Evolutionary conservation across 2,888 invertebrate genomes (phyloP).

Genomic region (Panorpa germanica): DNA sequence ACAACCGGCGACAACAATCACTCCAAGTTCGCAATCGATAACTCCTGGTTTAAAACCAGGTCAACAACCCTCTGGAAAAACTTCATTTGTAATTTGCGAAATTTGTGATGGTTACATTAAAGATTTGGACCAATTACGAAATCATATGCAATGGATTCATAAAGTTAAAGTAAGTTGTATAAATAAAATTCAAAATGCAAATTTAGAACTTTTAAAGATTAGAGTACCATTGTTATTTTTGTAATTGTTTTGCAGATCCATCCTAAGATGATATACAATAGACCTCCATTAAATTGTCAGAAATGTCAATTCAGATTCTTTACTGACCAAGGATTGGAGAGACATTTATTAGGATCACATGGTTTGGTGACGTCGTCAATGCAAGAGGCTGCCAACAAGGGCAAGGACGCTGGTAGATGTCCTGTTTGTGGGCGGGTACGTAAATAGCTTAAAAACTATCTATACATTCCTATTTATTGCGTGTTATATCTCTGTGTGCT

Average conservation of each 20-base stretch:
- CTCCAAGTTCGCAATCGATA: constrained; percentile 22
- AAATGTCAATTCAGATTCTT: constrained; percentile 94
- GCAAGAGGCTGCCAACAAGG: constrained; percentile 90
- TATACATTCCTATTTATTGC: background rate
- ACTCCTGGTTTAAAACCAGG: constrained; percentile 30
- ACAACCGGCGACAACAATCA: constrained; percentile 28
- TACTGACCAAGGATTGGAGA: constrained; percentile 88
- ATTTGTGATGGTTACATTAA: constrained; percentile 95
- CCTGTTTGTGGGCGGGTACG: constrained; percentile 85
- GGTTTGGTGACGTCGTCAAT: constrained; percentile 89
- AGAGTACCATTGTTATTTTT: constrained; percentile 1
- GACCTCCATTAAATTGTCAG: constrained; percentile 88
- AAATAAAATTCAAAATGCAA: background rate
- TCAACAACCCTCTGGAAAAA: constrained; percentile 36
- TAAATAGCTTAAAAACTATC: constrained; percentile 10
- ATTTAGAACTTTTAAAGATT: background rate
- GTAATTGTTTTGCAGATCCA: constrained; percentile 36
- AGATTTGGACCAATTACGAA: constrained; percentile 81
- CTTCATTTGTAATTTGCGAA: constrained; percentile 84
- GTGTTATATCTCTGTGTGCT: constrained; percentile 2
- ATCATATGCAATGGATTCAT: constrained; percentile 97
- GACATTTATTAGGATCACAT: constrained; percentile 86
- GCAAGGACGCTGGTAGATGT: constrained; percentile 86
- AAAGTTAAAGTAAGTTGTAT: constrained; percentile 50
- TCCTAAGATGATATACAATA: constrained; percentile 88